Conservation (phyloP, 2,113 vertebrate species). For the Callorhinus ursinus region DNA sequence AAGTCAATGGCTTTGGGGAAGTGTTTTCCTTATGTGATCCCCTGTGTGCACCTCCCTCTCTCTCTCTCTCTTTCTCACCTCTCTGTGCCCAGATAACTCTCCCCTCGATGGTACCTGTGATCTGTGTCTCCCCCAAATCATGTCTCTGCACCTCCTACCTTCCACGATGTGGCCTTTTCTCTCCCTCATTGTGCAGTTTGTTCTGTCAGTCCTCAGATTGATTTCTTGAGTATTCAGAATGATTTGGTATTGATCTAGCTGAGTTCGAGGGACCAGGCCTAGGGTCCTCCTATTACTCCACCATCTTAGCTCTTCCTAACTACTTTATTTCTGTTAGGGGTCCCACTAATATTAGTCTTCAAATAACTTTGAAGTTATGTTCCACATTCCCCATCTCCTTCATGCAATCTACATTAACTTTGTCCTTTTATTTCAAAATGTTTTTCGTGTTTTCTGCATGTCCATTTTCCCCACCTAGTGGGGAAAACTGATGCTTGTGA, state of each 20-base stretch:
- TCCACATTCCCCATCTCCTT: background rate
- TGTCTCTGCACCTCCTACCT: no score
- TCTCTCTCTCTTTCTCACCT: background rate
- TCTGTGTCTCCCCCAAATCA: no score
- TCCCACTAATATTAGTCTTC: background rate
- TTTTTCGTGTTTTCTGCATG: background rate
- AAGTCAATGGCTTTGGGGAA: background rate
- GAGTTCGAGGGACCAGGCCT: no score
- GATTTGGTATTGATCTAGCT: no score
- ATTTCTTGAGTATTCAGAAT: no score
- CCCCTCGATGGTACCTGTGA: background rate
- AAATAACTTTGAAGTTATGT: background rate
- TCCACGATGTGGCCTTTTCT: no score
- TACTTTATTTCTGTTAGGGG: constrained; percentile 7
- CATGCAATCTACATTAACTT: background rate
- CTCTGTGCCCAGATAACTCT: background rate
- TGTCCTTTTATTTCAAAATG: constrained; percentile 13
- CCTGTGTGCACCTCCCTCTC: background rate
- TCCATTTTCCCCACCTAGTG: background rate
- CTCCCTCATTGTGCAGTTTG: no score
- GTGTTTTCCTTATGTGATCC: background rate
- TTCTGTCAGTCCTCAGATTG: no score
- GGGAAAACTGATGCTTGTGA: background rate
- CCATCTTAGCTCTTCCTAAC: no score
- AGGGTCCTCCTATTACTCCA: no score